These are phyloP conservation scores for Dendronephthya gigantea DNA, from an alignment of 64 coral and sea anemone genomes.

Conservation along the genomic window DNA sequence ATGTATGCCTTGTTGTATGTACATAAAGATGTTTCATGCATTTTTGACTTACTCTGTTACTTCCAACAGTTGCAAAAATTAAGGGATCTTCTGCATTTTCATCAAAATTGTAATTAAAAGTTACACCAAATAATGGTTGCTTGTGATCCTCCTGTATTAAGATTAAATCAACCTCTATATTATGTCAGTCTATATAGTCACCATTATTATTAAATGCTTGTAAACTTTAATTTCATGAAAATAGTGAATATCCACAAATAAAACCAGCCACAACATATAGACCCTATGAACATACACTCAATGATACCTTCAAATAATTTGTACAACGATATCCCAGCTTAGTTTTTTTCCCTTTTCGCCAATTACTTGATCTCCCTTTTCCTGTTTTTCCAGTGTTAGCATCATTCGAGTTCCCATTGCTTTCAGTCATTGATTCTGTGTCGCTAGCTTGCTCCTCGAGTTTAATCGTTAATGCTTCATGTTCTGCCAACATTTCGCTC, in stretches of 20 bases:
- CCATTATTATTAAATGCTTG: not conserved
- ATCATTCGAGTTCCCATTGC: conserved; percentile 78
- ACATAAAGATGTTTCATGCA: not conserved
- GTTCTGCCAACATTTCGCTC: conserved; percentile 21
- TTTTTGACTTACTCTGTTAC: conserved; percentile 60
- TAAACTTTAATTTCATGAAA: no score
- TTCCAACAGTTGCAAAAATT: conserved; percentile 92
- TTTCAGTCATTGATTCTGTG: conserved; percentile 55
- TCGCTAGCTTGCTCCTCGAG: conserved; percentile 81
- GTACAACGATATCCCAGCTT: conserved; percentile 78
- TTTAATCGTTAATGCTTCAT: conserved; percentile 49
- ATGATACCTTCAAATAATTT: conserved; percentile 78
- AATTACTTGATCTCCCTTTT: conserved; percentile 23
- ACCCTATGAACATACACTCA: not conserved
- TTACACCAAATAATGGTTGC: conserved; percentile 83
- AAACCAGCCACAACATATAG: no score
- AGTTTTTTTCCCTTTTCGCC: conserved; percentile 49
- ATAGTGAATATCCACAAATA: no score
- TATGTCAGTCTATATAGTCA: no score
- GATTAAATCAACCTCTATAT: no score
- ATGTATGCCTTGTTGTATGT: not conserved
- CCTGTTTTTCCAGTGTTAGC: conserved; percentile 46
- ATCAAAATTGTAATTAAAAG: conserved; percentile 80
- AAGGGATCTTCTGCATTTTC: conserved; percentile 67
- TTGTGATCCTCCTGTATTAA: conserved; percentile 98